phyloP scores from a whole-genome alignment of 2,113 vertebrate genomes.

The Lathamus discolor region DNA sequence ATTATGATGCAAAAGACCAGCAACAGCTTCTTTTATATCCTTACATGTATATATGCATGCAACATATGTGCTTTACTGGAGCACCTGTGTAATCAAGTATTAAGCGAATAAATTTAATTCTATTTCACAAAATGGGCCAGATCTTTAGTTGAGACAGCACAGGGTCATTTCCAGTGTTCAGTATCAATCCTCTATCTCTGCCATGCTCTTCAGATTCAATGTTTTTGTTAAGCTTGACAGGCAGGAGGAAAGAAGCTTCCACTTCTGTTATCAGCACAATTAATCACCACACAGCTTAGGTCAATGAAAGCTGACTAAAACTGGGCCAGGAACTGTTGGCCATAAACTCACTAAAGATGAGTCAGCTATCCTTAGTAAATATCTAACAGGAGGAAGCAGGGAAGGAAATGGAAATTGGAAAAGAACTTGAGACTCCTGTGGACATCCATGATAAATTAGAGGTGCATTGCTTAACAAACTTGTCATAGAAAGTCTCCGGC shows the following conservation, averaged over 20 bases:
- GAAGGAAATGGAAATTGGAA: slow-evolving; percentile 30
- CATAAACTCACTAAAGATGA: slow-evolving; percentile 8
- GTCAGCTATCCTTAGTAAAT: background rate
- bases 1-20: background rate
- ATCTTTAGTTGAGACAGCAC: background rate
- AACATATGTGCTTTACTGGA: background rate
- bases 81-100: background rate
- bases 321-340: background rate
- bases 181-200: background rate
- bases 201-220: background rate
- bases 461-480: background rate
- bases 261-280: slow-evolving; percentile 25
- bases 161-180: background rate
- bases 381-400: background rate
- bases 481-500: background rate
- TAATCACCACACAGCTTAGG: background rate
- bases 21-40: background rate
- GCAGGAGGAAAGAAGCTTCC: slow-evolving; percentile 9
- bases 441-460: background rate
- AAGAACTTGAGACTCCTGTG: background rate
- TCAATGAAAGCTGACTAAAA: slow-evolving; percentile 1
- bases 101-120: background rate
- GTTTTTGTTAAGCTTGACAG: background rate
- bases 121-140: background rate
- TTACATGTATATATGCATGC: background rate